Base-by-base conservation (phyloP, 2,888 invertebrate genomes). In the Drosophila robusta region DNA sequence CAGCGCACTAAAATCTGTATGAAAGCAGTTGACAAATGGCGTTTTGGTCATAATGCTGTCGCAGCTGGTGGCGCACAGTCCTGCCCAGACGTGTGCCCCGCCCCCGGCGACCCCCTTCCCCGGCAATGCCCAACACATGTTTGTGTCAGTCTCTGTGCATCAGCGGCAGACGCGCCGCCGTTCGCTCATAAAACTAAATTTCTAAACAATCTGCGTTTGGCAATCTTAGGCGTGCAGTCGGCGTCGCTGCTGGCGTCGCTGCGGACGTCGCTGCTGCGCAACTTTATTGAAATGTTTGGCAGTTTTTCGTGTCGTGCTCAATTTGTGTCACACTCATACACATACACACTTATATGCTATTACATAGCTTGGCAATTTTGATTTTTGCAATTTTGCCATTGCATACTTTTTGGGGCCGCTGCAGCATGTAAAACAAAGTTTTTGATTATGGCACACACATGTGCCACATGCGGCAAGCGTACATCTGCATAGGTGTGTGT, bases 151-250 rank as follows among this genome's bases (percentile, higher is more conserved):
- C 55, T 18, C 36, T 55, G 42, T 52, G 68, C 68, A 61, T 70
- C 71, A 70, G 46, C 22, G 49, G 44, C 68, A 67, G 68, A 47
- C 67, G 70, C 68, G 63, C 58, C 42, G 42, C 55, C 22, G 29
- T 39, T 62, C 38, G 54, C 86, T 80, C 79, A 87, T 87, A 84
- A 81, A 87, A 81, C 83, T 81, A 87, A 81, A 84, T 84, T 87
- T 84, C 85, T 87, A 84, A 84, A 84, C 83, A 84, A 87, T 84
- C 83, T 84, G 87, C 83, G 87, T 81, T 85, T 84, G 83, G 83
- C 83, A 87, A 84, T 84, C 83, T 84, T 79, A 58, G 78, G 61
- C 45, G 47, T 22, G 44, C 18, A 8, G 56, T 22, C 22, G 22
- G 2, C 22, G 22, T 11, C 46, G 41, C 55, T 26, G 67, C 16